Evolutionary conservation across 2,888 invertebrate species (phyloP).

Genomic region (Argyresthia albistria): DNA sequence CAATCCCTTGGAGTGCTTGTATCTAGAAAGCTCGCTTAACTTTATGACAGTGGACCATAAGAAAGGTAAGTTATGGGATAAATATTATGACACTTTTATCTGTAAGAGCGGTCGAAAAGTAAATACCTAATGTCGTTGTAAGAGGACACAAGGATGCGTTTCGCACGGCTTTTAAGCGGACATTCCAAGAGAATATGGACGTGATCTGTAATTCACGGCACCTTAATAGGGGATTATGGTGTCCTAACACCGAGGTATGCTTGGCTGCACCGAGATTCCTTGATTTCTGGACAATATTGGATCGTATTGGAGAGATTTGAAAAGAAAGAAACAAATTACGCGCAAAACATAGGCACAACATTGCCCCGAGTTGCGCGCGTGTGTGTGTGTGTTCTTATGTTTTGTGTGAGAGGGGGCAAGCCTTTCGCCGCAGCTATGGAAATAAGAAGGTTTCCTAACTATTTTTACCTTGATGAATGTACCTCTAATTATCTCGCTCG

Average conservation of each 20-base stretch:
- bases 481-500: no score
- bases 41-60: conserved; percentile 62
- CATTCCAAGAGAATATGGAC: conserved; percentile 21
- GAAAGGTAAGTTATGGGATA: conserved; percentile 64
- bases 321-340: no score
- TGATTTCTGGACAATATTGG: no score
- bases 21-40: conserved; percentile 50
- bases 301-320: no score
- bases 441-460: no score
- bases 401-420: no score
- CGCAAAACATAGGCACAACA: no score
- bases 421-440: no score
- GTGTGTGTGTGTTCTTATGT: no score
- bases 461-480: no score
- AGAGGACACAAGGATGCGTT: conserved; percentile 31
- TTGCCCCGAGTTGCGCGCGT: no score
- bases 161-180: conserved; percentile 25
- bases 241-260: neutral
- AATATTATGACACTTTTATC: conserved; percentile 71
- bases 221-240: conserved; percentile 4
- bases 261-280: no score
- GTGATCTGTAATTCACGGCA: conserved; percentile 10
- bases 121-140: conserved; percentile 38
- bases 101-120: conserved; percentile 56
- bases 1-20: neutral